phyloP scores from a whole-genome alignment of 2,888 invertebrate species.

The Drosophila incognita region DNA sequence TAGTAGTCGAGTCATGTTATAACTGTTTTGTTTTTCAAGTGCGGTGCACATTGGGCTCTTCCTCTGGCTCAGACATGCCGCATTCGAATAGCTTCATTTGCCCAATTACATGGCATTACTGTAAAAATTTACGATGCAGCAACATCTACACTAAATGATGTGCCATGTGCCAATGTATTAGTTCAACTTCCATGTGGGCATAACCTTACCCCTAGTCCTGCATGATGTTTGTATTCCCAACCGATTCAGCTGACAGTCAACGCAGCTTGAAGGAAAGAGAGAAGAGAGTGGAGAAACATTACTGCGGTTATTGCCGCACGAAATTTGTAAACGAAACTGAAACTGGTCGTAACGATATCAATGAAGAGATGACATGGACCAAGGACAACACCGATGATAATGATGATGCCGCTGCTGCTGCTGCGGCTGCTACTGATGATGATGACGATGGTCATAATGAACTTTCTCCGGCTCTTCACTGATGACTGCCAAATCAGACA shows the following conservation, averaged over 20 bases:
- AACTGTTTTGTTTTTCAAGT: slow-evolving; percentile 33
- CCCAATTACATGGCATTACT: slow-evolving; percentile 73
- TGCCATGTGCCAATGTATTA: slow-evolving; percentile 50
- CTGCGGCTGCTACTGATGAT: slow-evolving; percentile 3
- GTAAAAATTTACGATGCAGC: slow-evolving; percentile 68
- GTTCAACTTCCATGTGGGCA: slow-evolving; percentile 44
- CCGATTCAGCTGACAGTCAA: slow-evolving; percentile 61
- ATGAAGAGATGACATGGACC: slow-evolving; percentile 73
- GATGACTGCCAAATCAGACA: slow-evolving; percentile 78
- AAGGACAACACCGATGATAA: slow-evolving; percentile 44
- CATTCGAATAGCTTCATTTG: slow-evolving; percentile 69
- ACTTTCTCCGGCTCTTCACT: slow-evolving; percentile 25
- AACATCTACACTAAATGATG: slow-evolving; percentile 50
- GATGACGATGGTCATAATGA: slow-evolving; percentile 35
- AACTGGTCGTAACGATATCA: slow-evolving; percentile 77
- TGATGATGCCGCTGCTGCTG: slow-evolving; percentile 16
- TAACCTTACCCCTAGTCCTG: not conserved
- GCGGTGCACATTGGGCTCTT: not conserved
- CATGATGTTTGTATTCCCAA: slow-evolving; percentile 48
- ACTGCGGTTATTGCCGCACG: slow-evolving; percentile 77
- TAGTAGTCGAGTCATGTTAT: slow-evolving; percentile 5
- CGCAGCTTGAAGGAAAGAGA: slow-evolving; percentile 12
- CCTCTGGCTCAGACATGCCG: slow-evolving; percentile 33
- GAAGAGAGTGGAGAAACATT: slow-evolving; percentile 46
- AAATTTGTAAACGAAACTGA: slow-evolving; percentile 77